Conservation (phyloP, 2,888 invertebrate genomes). For the Tetramorium bicarinatum region DNA sequence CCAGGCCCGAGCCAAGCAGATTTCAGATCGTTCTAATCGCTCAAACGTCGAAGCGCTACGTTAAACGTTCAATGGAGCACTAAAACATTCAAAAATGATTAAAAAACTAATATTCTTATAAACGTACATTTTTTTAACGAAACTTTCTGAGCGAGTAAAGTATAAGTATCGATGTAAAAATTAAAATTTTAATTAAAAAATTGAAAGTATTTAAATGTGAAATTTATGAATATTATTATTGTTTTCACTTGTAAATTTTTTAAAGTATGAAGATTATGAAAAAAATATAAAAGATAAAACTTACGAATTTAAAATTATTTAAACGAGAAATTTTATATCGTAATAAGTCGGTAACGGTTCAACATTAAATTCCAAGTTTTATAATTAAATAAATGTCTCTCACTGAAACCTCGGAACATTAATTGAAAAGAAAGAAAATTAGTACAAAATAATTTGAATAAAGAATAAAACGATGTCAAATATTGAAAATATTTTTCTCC, state of each 20-base stretch:
- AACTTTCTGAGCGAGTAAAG: not conserved
- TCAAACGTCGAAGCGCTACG: constrained; percentile 14
- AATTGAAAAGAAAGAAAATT: not conserved
- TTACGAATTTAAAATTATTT: not conserved
- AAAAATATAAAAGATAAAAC: not conserved
- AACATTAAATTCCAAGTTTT: not conserved
- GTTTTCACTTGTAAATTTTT: not conserved
- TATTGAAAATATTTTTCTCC: constrained; percentile 53
- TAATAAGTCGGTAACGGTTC: not conserved
- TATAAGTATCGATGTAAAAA: not conserved
- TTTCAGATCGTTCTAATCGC: constrained; percentile 38
- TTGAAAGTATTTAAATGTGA: not conserved
- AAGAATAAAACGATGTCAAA: constrained; percentile 11
- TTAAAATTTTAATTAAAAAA: not conserved
- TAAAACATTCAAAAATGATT: constrained; percentile 6
- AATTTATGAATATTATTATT: not conserved
- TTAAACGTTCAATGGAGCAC: not conserved
- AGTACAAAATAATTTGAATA: constrained; percentile 23
- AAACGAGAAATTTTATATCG: not conserved
- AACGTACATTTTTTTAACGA: not conserved
- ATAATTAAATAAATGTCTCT: constrained; percentile 1
- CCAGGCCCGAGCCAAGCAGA: constrained; percentile 22
- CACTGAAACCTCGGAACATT: not conserved
- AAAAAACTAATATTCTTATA: not conserved
- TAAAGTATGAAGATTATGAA: not conserved